A percentile compares a stretch with the other conserved stretches of the same genome.
These are phyloP conservation scores for Lanius ludovicianus DNA, from an alignment of 2,113 vertebrate genomes.

Conservation along the genomic window DNA sequence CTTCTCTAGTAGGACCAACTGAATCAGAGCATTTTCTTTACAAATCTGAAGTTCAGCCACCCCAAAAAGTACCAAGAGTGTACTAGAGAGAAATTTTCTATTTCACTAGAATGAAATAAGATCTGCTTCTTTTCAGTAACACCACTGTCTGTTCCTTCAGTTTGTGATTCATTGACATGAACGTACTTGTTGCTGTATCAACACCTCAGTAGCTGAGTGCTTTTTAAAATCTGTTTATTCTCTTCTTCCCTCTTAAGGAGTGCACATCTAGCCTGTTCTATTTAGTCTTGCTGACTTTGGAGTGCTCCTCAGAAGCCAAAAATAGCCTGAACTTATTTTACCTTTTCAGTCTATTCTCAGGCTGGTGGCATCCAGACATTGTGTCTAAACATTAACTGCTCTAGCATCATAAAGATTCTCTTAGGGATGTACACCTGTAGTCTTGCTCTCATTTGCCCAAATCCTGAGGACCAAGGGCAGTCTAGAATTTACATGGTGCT, in stretches of 20 bases:
- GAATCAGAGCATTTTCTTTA: background rate
- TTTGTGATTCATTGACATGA: background rate
- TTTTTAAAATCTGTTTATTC: background rate
- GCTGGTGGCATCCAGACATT: background rate
- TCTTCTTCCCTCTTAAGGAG: background rate
- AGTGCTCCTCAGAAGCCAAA: background rate
- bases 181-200: background rate
- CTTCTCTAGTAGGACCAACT: background rate
- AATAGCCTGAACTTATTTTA: background rate
- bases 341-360: background rate
- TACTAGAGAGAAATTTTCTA: too few relatives aligned
- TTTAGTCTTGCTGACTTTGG: background rate
- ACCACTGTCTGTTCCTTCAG: background rate
- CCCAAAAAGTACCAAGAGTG: background rate
- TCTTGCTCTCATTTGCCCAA: background rate
- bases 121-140: background rate
- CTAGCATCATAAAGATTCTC: background rate
- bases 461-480: background rate
- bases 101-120: background rate
- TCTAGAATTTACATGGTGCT: background rate
- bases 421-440: background rate
- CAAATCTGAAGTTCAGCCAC: background rate
- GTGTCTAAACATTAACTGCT: background rate
- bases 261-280: background rate
- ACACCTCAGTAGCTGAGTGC: background rate